A percentile compares a stretch with the other conserved stretches of the same genome.
Evolutionary conservation across 2,888 invertebrate species (phyloP).

Genomic region (Suillia variegata): DNA sequence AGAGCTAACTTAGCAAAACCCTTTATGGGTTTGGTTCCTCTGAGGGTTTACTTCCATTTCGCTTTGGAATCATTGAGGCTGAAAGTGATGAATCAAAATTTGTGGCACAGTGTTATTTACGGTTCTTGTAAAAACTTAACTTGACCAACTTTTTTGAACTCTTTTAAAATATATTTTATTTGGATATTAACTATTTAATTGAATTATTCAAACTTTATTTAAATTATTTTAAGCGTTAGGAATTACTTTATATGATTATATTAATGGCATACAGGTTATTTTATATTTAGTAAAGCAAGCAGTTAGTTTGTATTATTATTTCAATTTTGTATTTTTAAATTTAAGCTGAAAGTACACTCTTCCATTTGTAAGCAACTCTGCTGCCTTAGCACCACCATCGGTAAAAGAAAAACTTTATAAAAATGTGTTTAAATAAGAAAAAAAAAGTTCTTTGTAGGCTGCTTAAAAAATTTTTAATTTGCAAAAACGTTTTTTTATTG

Average conservation of each 20-base stretch:
- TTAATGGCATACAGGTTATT: background rate
- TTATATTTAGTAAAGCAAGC: background rate
- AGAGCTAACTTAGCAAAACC: too few species aligned
- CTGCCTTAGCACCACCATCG: slow-evolving; percentile 22
- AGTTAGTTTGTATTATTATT: background rate
- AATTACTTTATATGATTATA: background rate
- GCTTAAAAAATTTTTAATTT: slow-evolving; percentile 5
- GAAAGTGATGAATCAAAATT: too few species aligned
- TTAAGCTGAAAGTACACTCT: background rate
- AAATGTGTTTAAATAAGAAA: background rate
- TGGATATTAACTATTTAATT: background rate
- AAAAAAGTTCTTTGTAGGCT: background rate
- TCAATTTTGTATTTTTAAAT: background rate
- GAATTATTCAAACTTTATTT: background rate
- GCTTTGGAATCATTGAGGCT: too few species aligned
- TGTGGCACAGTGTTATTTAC: too few species aligned
- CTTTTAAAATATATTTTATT: background rate
- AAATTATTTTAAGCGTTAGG: background rate
- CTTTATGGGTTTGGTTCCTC: too few species aligned
- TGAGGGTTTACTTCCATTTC: too few species aligned
- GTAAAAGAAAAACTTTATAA: background rate
- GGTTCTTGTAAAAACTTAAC: too few species aligned
- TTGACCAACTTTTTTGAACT: background rate
- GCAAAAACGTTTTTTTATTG: background rate
- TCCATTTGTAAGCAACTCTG: slow-evolving; percentile 27